phyloP scores from a whole-genome alignment of 2,888 invertebrate species.

The Pilophorus perplexus region DNA sequence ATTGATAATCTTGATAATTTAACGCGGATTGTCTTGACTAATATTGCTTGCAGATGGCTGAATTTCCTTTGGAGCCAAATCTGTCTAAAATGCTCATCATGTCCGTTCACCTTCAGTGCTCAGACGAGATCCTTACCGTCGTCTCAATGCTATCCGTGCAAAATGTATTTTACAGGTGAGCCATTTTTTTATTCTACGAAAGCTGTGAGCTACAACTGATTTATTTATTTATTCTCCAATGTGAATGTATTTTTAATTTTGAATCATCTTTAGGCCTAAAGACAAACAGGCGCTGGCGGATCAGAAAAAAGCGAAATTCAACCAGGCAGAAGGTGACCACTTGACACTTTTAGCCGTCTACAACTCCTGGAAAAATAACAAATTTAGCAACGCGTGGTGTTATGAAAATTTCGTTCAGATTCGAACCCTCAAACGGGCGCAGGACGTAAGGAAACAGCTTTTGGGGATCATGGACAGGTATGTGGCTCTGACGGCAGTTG shows the following conservation, averaged over 20 bases:
- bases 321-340: slow-evolving; percentile 98
- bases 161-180: slow-evolving; percentile 84
- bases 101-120: slow-evolving; percentile 96
- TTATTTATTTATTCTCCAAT: no score
- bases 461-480: slow-evolving; percentile 95
- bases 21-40: no score
- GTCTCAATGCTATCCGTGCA: slow-evolving; percentile 99
- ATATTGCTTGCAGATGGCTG: slow-evolving; percentile 80
- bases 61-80: slow-evolving; percentile 97
- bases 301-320: slow-evolving; percentile 98
- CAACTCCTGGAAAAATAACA: slow-evolving; percentile 99
- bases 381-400: slow-evolving; percentile 99
- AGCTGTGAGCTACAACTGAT: no score
- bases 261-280: slow-evolving; percentile 63
- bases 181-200: background rate
- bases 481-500: no score
- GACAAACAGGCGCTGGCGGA: slow-evolving; percentile 96
- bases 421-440: slow-evolving; percentile 90
- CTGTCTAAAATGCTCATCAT: slow-evolving; percentile 98
- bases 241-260: background rate
- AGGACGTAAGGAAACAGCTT: slow-evolving; percentile 96
- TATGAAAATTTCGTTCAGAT: slow-evolving; percentile 99
- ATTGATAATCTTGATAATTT: no score
- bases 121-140: slow-evolving; percentile 96
- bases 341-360: slow-evolving; percentile 95